Base-by-base conservation (phyloP, 2,888 invertebrate genomes). In the Leucoptera coffeella region DNA sequence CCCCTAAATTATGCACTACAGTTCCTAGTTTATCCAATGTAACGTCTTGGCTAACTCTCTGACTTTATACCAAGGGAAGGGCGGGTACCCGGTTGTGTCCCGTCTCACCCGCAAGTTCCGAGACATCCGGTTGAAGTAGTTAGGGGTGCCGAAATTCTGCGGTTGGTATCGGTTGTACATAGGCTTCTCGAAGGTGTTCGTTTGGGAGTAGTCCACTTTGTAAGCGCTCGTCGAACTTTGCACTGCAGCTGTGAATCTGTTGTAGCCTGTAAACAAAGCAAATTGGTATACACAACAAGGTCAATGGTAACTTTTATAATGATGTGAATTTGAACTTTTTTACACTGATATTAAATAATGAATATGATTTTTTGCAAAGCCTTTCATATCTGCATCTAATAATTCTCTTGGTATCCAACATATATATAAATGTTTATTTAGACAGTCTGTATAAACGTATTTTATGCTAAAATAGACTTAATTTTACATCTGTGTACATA, bases 1-100 rank as follows among this genome's bases (percentile, higher is more conserved):
- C 56, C 57, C 49, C 45, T n/a, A n/a, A n/a, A n/a, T n/a, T n/a
- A n/a, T n/a, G n/a, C 12, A 12, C 22, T 13, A 28, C n/a, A 10
- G 10, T 2, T 11, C 14, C 40, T 42, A 50, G 34, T 47, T 38
- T 42, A 82, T 81, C 85, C 85, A 85, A 45, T 77, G 60, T 47
- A 80, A 73, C 35, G 77, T 73, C 48, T 76, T 64, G 39, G 81
- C 76, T 43, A 87, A 64, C 50, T 84, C 80, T 43, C 75, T 72
- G 31, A 83, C 82, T 61, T 82, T 81, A 51, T 82, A 74, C 85
- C 86, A 87, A 28, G 88, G 88, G 49, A 88, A 85, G 11, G 78
- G 76, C 11, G 82, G 81, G 45, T 73, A 57, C 35, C 62, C 55
- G 34, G 57, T 47, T 2, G 64, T 47, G 35, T 60, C 49, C 40